Conservation (phyloP, 2,888 invertebrate species). For the Lithophane ornitopus region DNA sequence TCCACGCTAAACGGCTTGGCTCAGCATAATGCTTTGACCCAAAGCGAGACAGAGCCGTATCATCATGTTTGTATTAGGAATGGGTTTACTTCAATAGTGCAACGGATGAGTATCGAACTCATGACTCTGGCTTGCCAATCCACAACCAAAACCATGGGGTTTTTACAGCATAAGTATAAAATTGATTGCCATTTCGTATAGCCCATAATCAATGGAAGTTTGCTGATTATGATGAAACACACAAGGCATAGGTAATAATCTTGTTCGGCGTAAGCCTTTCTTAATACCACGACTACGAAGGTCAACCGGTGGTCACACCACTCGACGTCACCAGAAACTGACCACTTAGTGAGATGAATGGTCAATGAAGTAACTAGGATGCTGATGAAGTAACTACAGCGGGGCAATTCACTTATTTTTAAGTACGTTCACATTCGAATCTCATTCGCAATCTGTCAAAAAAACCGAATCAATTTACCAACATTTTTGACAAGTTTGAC, state of each 20-base stretch:
- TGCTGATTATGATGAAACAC: not conserved
- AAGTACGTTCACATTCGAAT: too few species aligned
- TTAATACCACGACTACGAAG: constrained; percentile 5
- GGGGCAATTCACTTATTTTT: too few species aligned
- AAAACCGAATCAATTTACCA: too few species aligned
- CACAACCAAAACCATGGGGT: not conserved
- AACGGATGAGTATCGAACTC: not conserved
- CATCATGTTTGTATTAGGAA: too few species aligned
- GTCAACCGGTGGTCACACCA: constrained; percentile 25
- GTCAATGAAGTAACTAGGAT: not conserved
- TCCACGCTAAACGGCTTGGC: too few species aligned
- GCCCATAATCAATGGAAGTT: not conserved
- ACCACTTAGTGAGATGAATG: not conserved
- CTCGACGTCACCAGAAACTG: not conserved
- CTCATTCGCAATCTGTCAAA: too few species aligned
- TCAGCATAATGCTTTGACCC: too few species aligned
- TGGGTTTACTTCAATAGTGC: too few species aligned
- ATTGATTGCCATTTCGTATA: not conserved
- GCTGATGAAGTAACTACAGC: too few species aligned
- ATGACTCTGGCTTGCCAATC: not conserved
- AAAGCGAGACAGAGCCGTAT: too few species aligned
- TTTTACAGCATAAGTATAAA: not conserved
- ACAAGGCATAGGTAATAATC: not conserved
- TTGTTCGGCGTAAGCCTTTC: constrained; percentile 3
- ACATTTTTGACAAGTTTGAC: too few species aligned